Percentiles rank a stretch among this genome's conserved stretches.
These are phyloP conservation scores for Cryptoprocta ferox DNA, from an alignment of 2,797 vertebrate species.

Conservation along the genomic window DNA sequence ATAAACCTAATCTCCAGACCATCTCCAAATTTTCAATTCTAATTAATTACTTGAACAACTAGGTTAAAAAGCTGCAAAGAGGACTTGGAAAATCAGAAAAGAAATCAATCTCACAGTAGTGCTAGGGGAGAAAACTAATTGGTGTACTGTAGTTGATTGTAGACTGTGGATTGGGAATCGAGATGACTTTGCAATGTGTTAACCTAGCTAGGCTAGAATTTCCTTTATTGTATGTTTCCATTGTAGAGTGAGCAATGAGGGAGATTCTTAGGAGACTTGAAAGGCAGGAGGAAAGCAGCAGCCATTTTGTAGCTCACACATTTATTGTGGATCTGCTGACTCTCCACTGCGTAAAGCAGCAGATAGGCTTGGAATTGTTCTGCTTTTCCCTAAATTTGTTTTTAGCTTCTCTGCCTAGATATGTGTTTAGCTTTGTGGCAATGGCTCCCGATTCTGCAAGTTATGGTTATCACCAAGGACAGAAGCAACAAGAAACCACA, in stretches of 20 bases:
- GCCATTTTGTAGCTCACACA: background rate
- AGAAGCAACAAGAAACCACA: background rate
- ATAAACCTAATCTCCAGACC: background rate
- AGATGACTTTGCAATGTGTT: background rate
- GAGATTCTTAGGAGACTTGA: background rate
- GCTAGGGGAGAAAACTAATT: background rate
- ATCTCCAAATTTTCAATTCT: background rate
- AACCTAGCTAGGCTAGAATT: background rate
- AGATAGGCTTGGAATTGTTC: background rate
- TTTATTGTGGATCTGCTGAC: background rate
- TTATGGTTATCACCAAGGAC: background rate
- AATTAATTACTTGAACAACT: constrained; percentile 26
- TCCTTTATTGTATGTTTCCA: background rate
- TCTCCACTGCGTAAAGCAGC: background rate
- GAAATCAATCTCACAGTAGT: background rate
- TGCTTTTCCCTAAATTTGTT: background rate
- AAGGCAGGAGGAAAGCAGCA: background rate
- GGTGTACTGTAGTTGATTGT: background rate
- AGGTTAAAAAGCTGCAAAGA: background rate
- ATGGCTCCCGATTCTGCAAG: background rate
- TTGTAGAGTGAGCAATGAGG: background rate
- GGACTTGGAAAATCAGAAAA: background rate
- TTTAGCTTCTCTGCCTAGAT: background rate
- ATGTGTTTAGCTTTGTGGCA: background rate
- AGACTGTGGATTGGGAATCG: background rate